Evolutionary conservation across 2,113 vertebrate genomes (phyloP), one percentile per base, ranked within the genome.

Genomic region (Eurypyga helias): DNA sequence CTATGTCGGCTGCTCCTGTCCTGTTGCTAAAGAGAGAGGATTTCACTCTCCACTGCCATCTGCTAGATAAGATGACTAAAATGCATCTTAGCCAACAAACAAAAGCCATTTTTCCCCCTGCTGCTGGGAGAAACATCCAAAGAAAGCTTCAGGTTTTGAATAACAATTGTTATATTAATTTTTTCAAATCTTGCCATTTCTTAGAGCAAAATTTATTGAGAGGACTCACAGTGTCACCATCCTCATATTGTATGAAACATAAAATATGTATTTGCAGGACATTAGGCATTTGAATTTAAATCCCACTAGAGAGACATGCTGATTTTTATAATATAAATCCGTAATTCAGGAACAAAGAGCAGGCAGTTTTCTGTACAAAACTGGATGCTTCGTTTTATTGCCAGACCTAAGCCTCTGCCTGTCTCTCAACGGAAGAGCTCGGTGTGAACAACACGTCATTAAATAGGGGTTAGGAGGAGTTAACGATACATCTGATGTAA

Each of bases 401-500:
- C 69, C 76, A 92, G 66, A 71, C 67, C 69, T 31, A 87, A 95
- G 91, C 48, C 86, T 84, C 80, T 67, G 88, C 55, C 61, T 70
- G 15, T 64, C 60, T 94, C 58, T 38, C 33, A 46, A 43, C 2
- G 7, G 41, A 52, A 82, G 60, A 64, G 61, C 70, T 24, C 48
- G 38, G 64, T 38, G 4, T 3, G 65, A 84, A 21, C 61, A 87
- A 57, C 52, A 54, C 57, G 73, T 75, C 92, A 92, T 89, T 92
- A 97, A 96, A 69, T 38, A 61, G 0, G 73, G 83, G 77, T 92
- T 87, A 91, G 92, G 80, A 95, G 89, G 94, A 96, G 96, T 95
- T 95, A 95, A 96, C 49, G 79, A 90, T 16, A 86, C 29, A n/a
- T 60, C 4, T 69, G 54, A 96, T 78, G 49, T 87, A 90, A 94